Evolutionary conservation across 2,888 invertebrate species (phyloP).

Genomic region (Syritta pipiens): DNA sequence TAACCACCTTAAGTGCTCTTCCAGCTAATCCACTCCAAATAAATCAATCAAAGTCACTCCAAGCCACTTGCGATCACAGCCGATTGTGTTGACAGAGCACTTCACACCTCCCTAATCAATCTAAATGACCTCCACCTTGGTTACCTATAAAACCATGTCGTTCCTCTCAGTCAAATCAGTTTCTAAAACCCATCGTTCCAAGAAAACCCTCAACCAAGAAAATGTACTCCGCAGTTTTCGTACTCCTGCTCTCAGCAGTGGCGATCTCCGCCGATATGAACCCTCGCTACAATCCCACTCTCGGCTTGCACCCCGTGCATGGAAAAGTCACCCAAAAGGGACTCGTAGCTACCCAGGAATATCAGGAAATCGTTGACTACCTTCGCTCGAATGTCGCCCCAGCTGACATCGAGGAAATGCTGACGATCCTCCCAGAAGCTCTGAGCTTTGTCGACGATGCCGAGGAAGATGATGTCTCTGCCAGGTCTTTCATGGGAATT

Average conservation of each 20-base stretch:
- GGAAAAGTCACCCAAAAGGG: background rate
- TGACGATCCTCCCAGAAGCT: constrained; percentile 39
- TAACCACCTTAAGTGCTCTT: no score
- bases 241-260: constrained; percentile 35
- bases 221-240: constrained; percentile 43
- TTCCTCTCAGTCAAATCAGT: background rate
- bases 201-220: no score
- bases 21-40: no score
- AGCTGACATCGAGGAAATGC: constrained; percentile 33
- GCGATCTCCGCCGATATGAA: constrained; percentile 35
- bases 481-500: constrained; percentile 25
- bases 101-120: constrained; percentile 15
- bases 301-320: no score
- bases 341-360: constrained; percentile 41
- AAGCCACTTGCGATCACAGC: no score
- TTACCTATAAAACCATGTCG: background rate
- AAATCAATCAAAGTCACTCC: no score
- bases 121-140: background rate
- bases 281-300: no score
- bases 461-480: constrained; percentile 16
- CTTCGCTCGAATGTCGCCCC: constrained; percentile 56
- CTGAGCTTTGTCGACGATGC: constrained; percentile 19
- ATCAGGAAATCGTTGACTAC: constrained; percentile 37
- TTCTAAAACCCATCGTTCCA: no score
- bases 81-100: constrained; percentile 36